Evolutionary conservation across 1,140 invertebrate species (phyloP), one percentile per base, ranked within the genome.

Genomic region (Zaprionus africanus): DNA sequence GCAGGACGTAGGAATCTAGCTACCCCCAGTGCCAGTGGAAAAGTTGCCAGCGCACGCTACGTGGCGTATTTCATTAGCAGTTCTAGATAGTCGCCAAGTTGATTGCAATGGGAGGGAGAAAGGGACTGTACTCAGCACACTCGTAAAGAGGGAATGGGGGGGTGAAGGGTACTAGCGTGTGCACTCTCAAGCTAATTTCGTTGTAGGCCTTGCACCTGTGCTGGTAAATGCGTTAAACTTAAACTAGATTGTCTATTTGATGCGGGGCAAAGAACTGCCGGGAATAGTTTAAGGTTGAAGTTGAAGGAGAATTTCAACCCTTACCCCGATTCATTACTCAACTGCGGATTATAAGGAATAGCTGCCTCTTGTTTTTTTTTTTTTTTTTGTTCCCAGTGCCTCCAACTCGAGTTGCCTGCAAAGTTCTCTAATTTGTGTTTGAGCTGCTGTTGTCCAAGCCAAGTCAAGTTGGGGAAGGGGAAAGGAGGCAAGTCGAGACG

Each of bases 11-110:
- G 63, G 54, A 70, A 49, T 65, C 66, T 57, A 65, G 64, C 58
- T 61, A 76, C 59, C 73, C 79, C 28, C 41, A 53, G 59, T 54
- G 41, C 53, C 54, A 62, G 22, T 65, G 58, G 72, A 70, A 87
- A 87, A 82, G 80, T 83, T 88, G 77, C 74, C 73, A 24, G 74
- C 70, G 57, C 74, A 80, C 81, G 84, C 74, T 84, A 75, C 78
- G 84, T 87, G 78, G 85, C 75, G 84, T 78, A 88, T 88, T 88
- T 90, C 84, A 88, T 88, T 88, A 88, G 85, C 84, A 90, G 85
- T 74, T 71, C 59, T 69, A 51, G 66, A 64, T 81, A 78, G 81
- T 81, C 60, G 38, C 64, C 17, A 24, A 68, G 63, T 65, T 67
- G 73, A 76, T 78, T 63, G 66, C 31, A 67, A 51, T 54, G 34